A percentile compares a stretch with the other conserved stretches of the same genome.
Conservation (phyloP, 2,888 invertebrate genomes). For the Metalampra italica region DNA sequence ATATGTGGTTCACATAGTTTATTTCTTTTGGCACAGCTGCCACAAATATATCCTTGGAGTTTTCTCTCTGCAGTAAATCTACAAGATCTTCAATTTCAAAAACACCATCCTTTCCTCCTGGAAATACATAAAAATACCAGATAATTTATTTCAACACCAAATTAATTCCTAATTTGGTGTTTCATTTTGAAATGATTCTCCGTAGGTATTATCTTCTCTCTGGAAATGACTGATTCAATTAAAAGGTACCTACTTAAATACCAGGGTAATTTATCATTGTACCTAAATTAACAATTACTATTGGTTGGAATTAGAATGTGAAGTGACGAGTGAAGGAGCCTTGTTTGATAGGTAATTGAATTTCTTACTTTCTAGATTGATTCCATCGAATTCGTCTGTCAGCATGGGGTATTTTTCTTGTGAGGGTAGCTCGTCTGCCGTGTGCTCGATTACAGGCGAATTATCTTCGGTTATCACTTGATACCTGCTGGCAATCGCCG, state of each 20-base stretch:
- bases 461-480: conserved; percentile 85
- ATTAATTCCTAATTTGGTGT: too few species aligned
- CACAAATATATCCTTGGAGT: conserved; percentile 89
- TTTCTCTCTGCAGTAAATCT: conserved; percentile 85
- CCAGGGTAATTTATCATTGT: too few species aligned
- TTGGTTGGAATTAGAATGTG: too few species aligned
- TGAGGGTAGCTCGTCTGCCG: conserved; percentile 81
- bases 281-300: too few species aligned
- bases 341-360: background rate
- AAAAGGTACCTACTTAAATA: too few species aligned
- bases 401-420: conserved; percentile 48
- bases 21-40: conserved; percentile 84
- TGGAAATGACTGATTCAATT: too few species aligned
- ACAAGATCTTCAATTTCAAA: conserved; percentile 93
- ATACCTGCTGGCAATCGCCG: conserved; percentile 79
- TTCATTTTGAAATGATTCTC: too few species aligned
- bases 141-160: background rate
- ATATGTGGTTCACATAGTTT: conserved; percentile 91
- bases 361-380: conserved; percentile 77
- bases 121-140: background rate
- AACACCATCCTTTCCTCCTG: conserved; percentile 91
- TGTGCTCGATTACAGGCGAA: conserved; percentile 83
- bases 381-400: conserved; percentile 81
- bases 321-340: too few species aligned
- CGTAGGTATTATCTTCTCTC: too few species aligned